Evolutionary conservation across 2,113 vertebrate genomes (phyloP).

Genomic region (Phalacrocorax pelagicus): DNA sequence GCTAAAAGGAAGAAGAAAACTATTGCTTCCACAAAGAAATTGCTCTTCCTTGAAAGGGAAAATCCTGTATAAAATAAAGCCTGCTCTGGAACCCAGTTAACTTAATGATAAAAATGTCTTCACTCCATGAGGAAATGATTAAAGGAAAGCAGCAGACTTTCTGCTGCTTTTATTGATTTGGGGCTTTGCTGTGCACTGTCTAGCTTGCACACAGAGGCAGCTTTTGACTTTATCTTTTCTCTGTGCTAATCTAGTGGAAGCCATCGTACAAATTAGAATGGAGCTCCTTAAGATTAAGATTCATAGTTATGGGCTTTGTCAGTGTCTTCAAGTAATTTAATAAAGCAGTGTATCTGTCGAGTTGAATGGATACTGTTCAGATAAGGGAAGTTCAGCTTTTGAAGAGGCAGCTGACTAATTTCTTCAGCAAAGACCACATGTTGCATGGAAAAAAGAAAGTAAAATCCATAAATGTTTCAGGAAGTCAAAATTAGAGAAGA

Average conservation of each 20-base stretch:
- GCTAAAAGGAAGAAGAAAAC: background rate
- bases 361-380: background rate
- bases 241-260: slow-evolving; percentile 17
- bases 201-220: background rate
- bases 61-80: background rate
- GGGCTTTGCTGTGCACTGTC: background rate
- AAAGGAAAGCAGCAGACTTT: background rate
- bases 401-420: background rate
- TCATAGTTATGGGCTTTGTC: slow-evolving; percentile 11
- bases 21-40: background rate
- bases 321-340: slow-evolving; percentile 38
- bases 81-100: background rate
- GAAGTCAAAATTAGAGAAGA: background rate
- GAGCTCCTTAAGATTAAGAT: slow-evolving; percentile 23
- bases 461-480: background rate
- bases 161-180: slow-evolving; percentile 28
- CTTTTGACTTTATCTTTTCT: slow-evolving; percentile 37
- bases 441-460: background rate
- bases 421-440: background rate
- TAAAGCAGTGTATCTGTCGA: background rate
- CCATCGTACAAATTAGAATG: slow-evolving; percentile 13
- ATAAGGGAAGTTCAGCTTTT: slow-evolving; percentile 2
- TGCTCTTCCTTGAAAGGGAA: background rate
- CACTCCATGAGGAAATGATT: background rate
- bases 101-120: background rate